phyloP scores from a whole-genome alignment of 2,113 vertebrate species.

The Phalacrocorax aristotelis region DNA sequence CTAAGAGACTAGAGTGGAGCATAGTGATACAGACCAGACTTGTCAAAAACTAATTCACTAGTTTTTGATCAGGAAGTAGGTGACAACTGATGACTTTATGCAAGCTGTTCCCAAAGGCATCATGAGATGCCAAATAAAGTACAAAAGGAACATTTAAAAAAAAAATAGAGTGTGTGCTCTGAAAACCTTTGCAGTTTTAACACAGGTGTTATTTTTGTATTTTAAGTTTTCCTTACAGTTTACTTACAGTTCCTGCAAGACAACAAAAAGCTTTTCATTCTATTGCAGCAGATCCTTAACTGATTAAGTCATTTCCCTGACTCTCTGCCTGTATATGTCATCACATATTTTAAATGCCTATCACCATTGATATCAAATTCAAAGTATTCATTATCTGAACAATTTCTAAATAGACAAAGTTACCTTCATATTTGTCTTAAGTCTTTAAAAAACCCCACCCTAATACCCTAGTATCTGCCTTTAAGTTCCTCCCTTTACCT shows the following conservation, averaged over 20 bases:
- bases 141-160: background rate
- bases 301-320: background rate
- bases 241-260: background rate
- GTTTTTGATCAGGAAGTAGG: background rate
- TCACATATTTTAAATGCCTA: background rate
- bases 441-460: background rate
- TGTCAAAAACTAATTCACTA: background rate
- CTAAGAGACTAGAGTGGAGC: background rate
- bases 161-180: background rate
- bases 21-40: background rate
- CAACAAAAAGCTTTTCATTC: background rate
- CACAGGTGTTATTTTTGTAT: background rate
- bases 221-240: background rate
- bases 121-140: background rate
- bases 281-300: background rate
- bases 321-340: background rate
- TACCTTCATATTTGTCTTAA: background rate
- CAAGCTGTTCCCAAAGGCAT: constrained; percentile 6
- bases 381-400: background rate
- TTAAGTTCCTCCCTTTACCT: background rate
- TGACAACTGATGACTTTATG: background rate
- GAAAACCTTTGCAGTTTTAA: background rate
- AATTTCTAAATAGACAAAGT: background rate
- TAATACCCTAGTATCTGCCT: background rate
- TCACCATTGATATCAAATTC: background rate